Conservation (phyloP, 2,113 vertebrate genomes). For the Elaphurus davidianus region DNA sequence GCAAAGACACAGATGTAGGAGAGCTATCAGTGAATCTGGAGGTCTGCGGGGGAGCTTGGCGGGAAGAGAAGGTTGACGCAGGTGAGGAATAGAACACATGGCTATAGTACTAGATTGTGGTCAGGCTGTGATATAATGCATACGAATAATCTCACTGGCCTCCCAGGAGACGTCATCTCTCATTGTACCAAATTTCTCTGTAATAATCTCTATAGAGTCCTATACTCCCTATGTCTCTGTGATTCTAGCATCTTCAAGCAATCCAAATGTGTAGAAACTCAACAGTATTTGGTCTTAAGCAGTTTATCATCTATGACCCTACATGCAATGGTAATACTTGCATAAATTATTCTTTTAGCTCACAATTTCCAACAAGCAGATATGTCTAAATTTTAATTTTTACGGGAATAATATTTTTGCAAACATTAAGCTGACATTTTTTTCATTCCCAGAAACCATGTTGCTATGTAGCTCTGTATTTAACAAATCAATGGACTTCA, state of each 20-base stretch:
- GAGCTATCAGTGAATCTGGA: rapidly evolving
- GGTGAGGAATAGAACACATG: not conserved
- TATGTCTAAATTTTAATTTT: not conserved
- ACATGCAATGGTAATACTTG: not conserved
- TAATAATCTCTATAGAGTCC: not conserved
- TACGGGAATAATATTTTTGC: not conserved
- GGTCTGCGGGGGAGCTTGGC: rapidly evolving
- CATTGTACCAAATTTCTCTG: not conserved
- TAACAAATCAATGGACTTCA: slow-evolving; percentile 38
- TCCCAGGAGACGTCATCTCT: not conserved
- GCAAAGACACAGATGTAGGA: not conserved
- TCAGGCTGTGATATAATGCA: not conserved
- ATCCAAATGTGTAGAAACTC: not conserved
- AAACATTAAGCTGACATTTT: slow-evolving; percentile 12
- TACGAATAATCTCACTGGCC: not conserved
- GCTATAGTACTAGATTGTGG: not conserved
- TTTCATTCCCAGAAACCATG: slow-evolving; percentile 31
- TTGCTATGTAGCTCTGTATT: not conserved
- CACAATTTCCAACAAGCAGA: not conserved
- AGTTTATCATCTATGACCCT: not conserved
- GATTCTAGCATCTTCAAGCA: not conserved
- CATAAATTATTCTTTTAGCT: not conserved
- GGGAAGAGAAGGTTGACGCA: not conserved
- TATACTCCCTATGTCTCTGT: not conserved
- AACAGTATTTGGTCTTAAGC: not conserved